Evolutionary conservation across 2,113 vertebrate genomes (phyloP), one percentile per base, ranked within the genome.

Genomic region (Rhinichthys klamathensis): DNA sequence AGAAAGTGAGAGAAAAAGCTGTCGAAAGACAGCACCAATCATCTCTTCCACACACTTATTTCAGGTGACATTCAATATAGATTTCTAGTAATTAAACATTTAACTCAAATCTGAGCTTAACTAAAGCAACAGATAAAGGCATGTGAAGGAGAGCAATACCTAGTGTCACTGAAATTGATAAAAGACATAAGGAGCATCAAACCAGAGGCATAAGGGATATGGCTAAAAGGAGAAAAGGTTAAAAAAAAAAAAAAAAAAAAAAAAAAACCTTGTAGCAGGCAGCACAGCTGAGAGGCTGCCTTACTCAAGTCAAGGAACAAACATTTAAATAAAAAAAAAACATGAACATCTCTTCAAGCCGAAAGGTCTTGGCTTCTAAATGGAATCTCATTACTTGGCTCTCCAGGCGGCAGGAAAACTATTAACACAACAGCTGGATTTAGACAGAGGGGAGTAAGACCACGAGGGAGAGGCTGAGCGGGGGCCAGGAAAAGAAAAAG

Each of bases 351-450:
- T 65, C 82, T 81, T 85, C 72, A 81, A 88, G 83, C 80, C 27
- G 3, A 85, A 69, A 56, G 80, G 77, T 69, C 61, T 70, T 3
- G 58, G 58, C 75, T 83, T 88, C 72, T 80, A 83, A 89, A 67
- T 79, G 84, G 77, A 86, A 88, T 80, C 85, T 87, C 87, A 83
- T 84, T 87, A 88, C 72, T 78, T 44, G 44, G 56, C 87, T 87
- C 88, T 82, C 76, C 83, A 80, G 87, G 88, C 80, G 44, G 85
- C 83, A 85, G 80, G 65, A 49, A 89, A 85, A 88, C 88, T 85
- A 89, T 89, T 90, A 90, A 85, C 85, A 87, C 84, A 89, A 89
- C 90, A 91, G 88, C 87, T 88, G 90, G 86, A 87, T 83, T 79
- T 46, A 84, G 35, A 85, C 73, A 69, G 77, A 38, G 80, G 73